These are phyloP conservation scores for Zeugodacus cucurbitae DNA, from an alignment of 1,140 invertebrate genomes.

Conservation along the genomic window DNA sequence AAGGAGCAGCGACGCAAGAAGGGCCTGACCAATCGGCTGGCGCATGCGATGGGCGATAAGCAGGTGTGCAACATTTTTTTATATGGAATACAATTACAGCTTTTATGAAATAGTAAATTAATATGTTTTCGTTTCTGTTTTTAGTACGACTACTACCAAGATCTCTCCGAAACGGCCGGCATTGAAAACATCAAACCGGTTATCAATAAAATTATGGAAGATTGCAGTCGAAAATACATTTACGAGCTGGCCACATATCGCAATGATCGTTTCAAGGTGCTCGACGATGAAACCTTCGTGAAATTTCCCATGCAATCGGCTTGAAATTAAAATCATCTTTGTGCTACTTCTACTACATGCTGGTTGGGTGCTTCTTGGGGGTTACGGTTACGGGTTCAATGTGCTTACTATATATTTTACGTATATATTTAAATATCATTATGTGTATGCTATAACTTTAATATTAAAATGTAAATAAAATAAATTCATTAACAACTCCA, in stretches of 20 bases:
- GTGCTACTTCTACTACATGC: neutral
- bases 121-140: constrained; percentile 49
- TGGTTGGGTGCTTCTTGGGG: neutral
- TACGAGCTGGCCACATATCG: constrained; percentile 74
- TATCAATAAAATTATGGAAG: constrained; percentile 76
- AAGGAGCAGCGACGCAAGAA: constrained; percentile 68
- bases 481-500: neutral
- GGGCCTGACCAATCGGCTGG: constrained; percentile 72
- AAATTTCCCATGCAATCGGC: constrained; percentile 46
- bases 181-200: constrained; percentile 73
- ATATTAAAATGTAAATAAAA: neutral
- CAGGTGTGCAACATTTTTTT: constrained; percentile 65
- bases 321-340: neutral
- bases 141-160: constrained; percentile 78
- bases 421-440: neutral
- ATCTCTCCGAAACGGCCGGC: constrained; percentile 73
- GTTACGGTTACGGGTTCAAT: neutral
- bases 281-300: constrained; percentile 74
- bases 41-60: constrained; percentile 80
- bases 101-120: neutral
- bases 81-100: too few species aligned
- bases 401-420: neutral
- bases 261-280: constrained; percentile 72
- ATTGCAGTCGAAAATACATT: constrained; percentile 74
- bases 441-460: neutral